A percentile compares a stretch with the other conserved stretches of the same genome.
These are phyloP conservation scores for Osmoderma eremita DNA, from an alignment of 2,888 invertebrate genomes.

Conservation along the genomic window DNA sequence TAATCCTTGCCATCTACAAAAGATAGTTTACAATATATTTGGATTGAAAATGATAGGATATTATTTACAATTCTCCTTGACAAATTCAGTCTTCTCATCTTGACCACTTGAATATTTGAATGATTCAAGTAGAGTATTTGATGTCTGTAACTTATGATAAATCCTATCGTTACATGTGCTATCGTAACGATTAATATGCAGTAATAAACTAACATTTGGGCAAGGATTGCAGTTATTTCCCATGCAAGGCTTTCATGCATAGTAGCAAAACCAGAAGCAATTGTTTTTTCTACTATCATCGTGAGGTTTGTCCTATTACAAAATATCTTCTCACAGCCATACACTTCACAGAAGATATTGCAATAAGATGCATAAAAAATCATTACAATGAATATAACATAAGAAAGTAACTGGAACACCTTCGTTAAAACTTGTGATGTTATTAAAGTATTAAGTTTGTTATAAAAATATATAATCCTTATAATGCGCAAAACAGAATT, in stretches of 20 bases:
- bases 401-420: slow-evolving; percentile 30
- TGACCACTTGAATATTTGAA: slow-evolving; percentile 8
- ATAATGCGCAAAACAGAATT: slow-evolving; percentile 35
- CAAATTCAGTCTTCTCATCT: slow-evolving; percentile 7
- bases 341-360: slow-evolving; percentile 24
- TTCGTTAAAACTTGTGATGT: slow-evolving; percentile 13
- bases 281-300: slow-evolving; percentile 25
- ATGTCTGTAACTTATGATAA: slow-evolving; percentile 26
- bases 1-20: slow-evolving; percentile 7
- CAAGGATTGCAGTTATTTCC: slow-evolving; percentile 13
- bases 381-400: slow-evolving; percentile 30
- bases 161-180: slow-evolving; percentile 31
- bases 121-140: slow-evolving; percentile 32
- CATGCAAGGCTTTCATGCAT: slow-evolving; percentile 12
- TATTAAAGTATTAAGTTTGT: slow-evolving; percentile 24
- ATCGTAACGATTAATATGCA: slow-evolving; percentile 29
- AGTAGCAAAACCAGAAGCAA: slow-evolving; percentile 12
- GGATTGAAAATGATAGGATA: too few relatives aligned
- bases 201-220: slow-evolving; percentile 29
- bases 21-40: too few relatives aligned
- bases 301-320: slow-evolving; percentile 10
- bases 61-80: slow-evolving; percentile 15
- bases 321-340: neutral
- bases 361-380: slow-evolving; percentile 31
- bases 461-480: slow-evolving; percentile 37